These are phyloP conservation scores for Pipistrellus nathusii DNA, from an alignment of 2,797 vertebrate species.

Conservation along the genomic window DNA sequence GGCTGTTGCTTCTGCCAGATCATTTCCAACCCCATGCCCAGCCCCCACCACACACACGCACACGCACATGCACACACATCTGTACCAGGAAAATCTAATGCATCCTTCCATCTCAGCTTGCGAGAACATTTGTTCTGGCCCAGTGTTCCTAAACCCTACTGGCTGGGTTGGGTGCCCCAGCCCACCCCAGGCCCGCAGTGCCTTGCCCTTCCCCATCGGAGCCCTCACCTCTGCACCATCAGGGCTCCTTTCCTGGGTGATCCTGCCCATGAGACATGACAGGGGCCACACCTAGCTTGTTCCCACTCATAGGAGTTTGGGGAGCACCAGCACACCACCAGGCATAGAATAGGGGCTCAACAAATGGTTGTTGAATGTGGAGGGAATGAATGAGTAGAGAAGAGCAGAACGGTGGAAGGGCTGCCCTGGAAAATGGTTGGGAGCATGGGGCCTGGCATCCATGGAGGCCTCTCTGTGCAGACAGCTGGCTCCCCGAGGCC, in stretches of 20 bases:
- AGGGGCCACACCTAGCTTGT: rapidly evolving
- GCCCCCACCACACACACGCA: not conserved
- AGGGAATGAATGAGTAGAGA: not conserved
- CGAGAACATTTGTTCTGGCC: not conserved
- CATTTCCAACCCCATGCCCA: not conserved
- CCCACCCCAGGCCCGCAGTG: not conserved
- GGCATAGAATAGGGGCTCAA: not conserved
- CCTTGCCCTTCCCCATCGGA: not conserved
- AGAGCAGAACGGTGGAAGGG: not conserved
- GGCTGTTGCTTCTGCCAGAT: not conserved
- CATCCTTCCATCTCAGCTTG: not conserved
- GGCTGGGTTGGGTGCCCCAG: rapidly evolving
- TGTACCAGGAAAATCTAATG: not conserved
- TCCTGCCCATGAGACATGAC: not conserved
- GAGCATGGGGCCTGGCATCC: rapidly evolving
- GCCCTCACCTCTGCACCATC: too few relatives aligned
- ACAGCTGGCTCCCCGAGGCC: rapidly evolving
- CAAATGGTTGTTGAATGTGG: not conserved
- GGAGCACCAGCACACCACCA: not conserved
- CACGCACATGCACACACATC: too few relatives aligned
- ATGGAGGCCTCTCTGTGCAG: not conserved
- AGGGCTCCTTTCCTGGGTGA: not conserved
- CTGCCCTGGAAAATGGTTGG: not conserved
- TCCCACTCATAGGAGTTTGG: rapidly evolving
- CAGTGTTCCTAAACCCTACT: not conserved